phyloP scores from a whole-genome alignment of 2,113 vertebrate genomes.

The Apodemus speciosus region DNA sequence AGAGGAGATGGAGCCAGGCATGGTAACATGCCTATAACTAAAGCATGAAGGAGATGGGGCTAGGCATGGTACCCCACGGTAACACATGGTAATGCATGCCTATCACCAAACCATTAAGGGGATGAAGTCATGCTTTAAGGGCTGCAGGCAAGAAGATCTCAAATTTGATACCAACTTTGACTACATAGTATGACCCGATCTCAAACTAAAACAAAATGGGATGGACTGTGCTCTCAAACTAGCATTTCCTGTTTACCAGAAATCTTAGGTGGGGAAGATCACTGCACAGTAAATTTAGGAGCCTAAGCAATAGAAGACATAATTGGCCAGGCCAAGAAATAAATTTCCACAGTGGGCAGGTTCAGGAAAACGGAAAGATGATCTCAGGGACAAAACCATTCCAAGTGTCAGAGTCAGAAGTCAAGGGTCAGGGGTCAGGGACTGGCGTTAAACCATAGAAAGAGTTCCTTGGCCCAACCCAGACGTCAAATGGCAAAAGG shows the following conservation, averaged over 20 bases:
- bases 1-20: not conserved
- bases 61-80: not conserved
- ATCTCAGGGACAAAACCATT: not conserved
- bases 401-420: not conserved
- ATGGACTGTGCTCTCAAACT: not conserved
- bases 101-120: too few relatives aligned
- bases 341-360: not conserved
- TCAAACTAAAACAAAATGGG: not conserved
- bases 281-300: not conserved
- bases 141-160: not conserved
- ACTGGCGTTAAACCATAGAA: not conserved
- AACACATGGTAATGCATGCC: not conserved
- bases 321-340: conserved; percentile 2
- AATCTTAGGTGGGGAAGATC: not conserved
- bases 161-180: not conserved
- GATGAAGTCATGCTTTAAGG: not conserved
- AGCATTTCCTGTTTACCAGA: conserved; percentile 7
- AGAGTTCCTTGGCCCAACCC: too few relatives aligned
- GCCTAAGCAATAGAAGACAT: not conserved
- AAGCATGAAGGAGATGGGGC: not conserved
- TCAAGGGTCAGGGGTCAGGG: not conserved
- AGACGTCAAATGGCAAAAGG: not conserved
- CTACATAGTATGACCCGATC: not conserved
- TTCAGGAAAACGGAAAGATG: not conserved
- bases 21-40: not conserved